Conservation (phyloP, 2,888 invertebrate genomes). For the Omphaloscelis lunosa region DNA sequence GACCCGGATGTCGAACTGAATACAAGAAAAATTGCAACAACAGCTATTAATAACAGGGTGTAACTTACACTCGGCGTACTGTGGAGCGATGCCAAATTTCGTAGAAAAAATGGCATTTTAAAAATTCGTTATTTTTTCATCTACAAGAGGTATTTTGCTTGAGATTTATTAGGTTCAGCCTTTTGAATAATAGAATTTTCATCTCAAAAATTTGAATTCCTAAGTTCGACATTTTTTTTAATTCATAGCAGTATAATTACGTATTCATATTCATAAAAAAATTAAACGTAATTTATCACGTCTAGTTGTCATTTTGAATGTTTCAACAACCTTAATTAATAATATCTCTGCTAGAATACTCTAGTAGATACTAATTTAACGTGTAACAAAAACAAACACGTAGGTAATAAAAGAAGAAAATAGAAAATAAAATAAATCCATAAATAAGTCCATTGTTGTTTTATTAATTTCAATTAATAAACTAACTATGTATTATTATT, state of each 20-base stretch:
- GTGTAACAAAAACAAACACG: background rate
- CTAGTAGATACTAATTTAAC: background rate
- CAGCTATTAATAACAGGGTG: conserved; percentile 58
- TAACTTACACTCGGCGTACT: conserved; percentile 61
- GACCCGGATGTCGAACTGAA: conserved; percentile 38
- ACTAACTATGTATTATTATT: too few relatives aligned
- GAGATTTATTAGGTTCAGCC: conserved; percentile 21
- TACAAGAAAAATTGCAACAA: conserved; percentile 50
- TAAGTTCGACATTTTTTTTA: background rate
- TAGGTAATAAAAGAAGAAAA: too few relatives aligned
- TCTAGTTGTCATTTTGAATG: background rate
- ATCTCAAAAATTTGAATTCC: background rate
- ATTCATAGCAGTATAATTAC: background rate
- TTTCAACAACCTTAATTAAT: too few relatives aligned
- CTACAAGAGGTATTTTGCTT: conserved; percentile 12
- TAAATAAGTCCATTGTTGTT: too few relatives aligned
- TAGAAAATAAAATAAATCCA: background rate
- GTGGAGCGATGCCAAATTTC: conserved; percentile 66
- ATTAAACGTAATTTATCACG: background rate
- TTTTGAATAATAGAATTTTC: background rate
- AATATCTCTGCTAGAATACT: background rate
- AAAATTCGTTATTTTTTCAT: conserved; percentile 23
- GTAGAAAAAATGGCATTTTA: conserved; percentile 49
- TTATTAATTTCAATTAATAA: too few relatives aligned
- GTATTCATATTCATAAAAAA: background rate